These are phyloP conservation scores for Ethmia dodecea DNA, from an alignment of 2,888 invertebrate genomes.

Conservation along the genomic window DNA sequence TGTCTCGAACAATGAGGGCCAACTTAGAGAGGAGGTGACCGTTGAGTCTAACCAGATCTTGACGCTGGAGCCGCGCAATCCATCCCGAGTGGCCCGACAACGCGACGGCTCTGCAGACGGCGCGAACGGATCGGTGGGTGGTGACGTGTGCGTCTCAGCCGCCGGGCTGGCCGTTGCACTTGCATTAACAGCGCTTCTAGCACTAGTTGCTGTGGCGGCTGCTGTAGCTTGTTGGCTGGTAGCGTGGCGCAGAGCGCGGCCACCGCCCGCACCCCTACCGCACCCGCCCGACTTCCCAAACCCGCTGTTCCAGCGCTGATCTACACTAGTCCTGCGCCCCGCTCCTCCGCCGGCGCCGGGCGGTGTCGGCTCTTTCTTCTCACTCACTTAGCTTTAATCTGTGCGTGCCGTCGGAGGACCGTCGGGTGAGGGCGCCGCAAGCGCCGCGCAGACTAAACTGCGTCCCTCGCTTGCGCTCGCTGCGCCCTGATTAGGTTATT, in stretches of 20 bases:
- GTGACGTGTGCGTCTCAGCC: slow-evolving; percentile 93
- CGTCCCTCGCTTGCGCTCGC: slow-evolving; percentile 60
- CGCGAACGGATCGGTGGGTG: slow-evolving; percentile 77
- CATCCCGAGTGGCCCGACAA: slow-evolving; percentile 85
- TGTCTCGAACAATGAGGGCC: slow-evolving; percentile 84
- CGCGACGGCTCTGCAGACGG: slow-evolving; percentile 88
- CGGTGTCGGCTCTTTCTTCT: slow-evolving; percentile 69
- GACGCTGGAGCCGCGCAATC: slow-evolving; percentile 91
- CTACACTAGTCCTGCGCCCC: slow-evolving; percentile 61
- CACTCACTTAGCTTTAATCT: slow-evolving; percentile 62
- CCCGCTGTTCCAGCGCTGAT: slow-evolving; percentile 85
- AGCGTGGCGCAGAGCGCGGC: slow-evolving; percentile 93
- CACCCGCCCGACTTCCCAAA: slow-evolving; percentile 98
- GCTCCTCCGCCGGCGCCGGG: slow-evolving; percentile 75
- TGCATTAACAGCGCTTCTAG: slow-evolving; percentile 93
- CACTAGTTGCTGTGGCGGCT: slow-evolving; percentile 94
- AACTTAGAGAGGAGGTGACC: slow-evolving; percentile 94
- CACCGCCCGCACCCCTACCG: slow-evolving; percentile 92
- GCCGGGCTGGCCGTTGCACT: slow-evolving; percentile 95
- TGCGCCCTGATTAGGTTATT: slow-evolving; percentile 56
- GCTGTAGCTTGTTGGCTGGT: slow-evolving; percentile 97
- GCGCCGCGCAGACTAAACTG: slow-evolving; percentile 39
- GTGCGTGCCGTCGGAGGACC: slow-evolving; percentile 73
- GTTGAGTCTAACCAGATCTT: slow-evolving; percentile 95
- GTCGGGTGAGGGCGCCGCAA: slow-evolving; percentile 63